phyloP scores from a whole-genome alignment of 2,113 vertebrate genomes.

The Thryonomys swinderianus region DNA sequence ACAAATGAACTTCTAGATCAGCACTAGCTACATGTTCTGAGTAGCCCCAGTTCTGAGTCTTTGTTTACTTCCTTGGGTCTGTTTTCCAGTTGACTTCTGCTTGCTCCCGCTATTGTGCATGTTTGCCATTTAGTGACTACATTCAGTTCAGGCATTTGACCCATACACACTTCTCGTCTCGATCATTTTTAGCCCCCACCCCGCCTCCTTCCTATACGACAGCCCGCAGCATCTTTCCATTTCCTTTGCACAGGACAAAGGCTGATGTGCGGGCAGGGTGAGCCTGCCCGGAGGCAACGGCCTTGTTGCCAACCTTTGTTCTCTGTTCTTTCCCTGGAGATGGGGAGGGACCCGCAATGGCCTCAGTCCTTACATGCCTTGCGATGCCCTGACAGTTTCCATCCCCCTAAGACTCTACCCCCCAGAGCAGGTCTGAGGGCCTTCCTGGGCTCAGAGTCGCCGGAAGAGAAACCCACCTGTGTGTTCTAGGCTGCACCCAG shows the following conservation, averaged over 20 bases:
- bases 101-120: not conserved
- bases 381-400: not conserved
- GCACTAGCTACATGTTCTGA: not conserved
- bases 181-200: not conserved
- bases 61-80: too few relatives aligned
- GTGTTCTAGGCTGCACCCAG: not conserved
- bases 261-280: not conserved
- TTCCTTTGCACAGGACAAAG: constrained; percentile 3
- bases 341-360: too few relatives aligned
- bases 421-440: not conserved
- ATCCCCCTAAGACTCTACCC: not conserved
- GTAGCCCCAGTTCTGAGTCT: not conserved
- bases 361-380: not conserved
- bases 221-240: not conserved
- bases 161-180: not conserved
- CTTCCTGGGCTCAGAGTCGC: not conserved
- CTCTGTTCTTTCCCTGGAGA: not conserved
- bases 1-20: not conserved
- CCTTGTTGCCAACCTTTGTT: not conserved
- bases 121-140: not conserved
- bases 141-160: not conserved
- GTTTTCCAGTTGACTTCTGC: not conserved
- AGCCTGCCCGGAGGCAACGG: not conserved
- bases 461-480: not conserved
- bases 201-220: too few relatives aligned